Base-by-base conservation (phyloP, 1,140 invertebrate species). In the Panagrolaimus sp. region DNA sequence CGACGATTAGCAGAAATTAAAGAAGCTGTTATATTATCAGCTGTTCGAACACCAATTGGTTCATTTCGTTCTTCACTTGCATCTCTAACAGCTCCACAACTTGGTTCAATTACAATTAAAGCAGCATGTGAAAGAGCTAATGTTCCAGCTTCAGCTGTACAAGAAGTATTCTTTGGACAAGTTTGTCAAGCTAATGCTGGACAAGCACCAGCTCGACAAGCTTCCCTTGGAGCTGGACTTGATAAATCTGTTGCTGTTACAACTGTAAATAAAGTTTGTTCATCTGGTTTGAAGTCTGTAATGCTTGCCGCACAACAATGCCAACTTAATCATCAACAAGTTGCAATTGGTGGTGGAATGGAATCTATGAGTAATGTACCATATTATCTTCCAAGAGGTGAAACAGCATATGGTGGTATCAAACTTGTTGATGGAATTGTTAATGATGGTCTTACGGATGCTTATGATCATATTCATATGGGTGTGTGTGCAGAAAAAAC, bases 281-380 rank as follows among this genome's bases (percentile, higher is more conserved):
- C 94, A 5, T 97, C 93, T 68, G 96, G 96, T 43, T 94, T 98
- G 92, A 98, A 99, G 84, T 88, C 93, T 3, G 87, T 98, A 0
- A 96, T 95, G 90, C 81, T 98, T 70, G 94, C 90, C 23, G 86
- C 92, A 11, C 93, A 97, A 85, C 89, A 88, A 75, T 85, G 92
- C 53, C 91, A 87, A 90, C 88, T 84, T 92, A 92, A 91, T 4
- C 88, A 86, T 53, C 72, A 78, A 48, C 73, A 82, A 48, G 47
- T 93, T 1, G 90, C 96, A 73, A 86, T 96, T 53, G 95, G 94
- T 68, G 96, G 95, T 73, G 96, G 31, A 38, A 38, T 38, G 31
- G 95, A 98, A 86, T 95, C 92, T 66, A 97, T 98, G 93, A 96
- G 93, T 4, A 97, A 98, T 87, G 93, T 95, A 20, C 96, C 96